phyloP scores from a whole-genome alignment of 2,888 invertebrate genomes.

The Galeruca laticollis region DNA sequence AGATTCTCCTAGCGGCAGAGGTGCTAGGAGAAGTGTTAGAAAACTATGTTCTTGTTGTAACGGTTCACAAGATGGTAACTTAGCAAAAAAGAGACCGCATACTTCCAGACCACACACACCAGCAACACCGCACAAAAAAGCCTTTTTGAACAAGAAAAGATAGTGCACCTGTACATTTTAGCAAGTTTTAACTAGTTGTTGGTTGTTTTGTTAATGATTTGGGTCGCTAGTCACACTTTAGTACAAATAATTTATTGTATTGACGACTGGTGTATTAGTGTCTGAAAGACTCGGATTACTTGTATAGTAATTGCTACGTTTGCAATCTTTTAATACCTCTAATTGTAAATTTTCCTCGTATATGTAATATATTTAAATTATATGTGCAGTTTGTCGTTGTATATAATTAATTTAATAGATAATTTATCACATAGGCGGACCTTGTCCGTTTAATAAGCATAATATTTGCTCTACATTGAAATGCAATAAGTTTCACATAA shows the following conservation, averaged over 20 bases:
- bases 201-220: conserved; percentile 58
- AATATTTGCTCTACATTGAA: conserved; percentile 50
- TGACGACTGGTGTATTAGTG: conserved; percentile 54
- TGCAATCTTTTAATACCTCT: conserved; percentile 65
- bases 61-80: conserved; percentile 56
- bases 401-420: conserved; percentile 59
- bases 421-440: conserved; percentile 49
- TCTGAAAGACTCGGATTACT: conserved; percentile 52
- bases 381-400: conserved; percentile 66
- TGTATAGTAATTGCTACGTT: conserved; percentile 63
- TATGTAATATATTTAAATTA: conserved; percentile 62
- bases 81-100: conserved; percentile 56
- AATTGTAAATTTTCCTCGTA: conserved; percentile 63
- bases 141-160: conserved; percentile 65
- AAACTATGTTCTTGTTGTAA: conserved; percentile 65
- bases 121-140: conserved; percentile 63
- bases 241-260: conserved; percentile 62
- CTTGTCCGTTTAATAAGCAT: conserved; percentile 51
- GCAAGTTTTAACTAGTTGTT: conserved; percentile 46
- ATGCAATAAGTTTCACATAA: conserved; percentile 52
- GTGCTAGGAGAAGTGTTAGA: conserved; percentile 61
- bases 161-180: conserved; percentile 61
- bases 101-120: conserved; percentile 61
- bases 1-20: conserved; percentile 60
- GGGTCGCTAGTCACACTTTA: conserved; percentile 65